These are phyloP conservation scores for Xiphophorus birchmanni DNA, from an alignment of 2,797 vertebrate species.

Conservation along the genomic window DNA sequence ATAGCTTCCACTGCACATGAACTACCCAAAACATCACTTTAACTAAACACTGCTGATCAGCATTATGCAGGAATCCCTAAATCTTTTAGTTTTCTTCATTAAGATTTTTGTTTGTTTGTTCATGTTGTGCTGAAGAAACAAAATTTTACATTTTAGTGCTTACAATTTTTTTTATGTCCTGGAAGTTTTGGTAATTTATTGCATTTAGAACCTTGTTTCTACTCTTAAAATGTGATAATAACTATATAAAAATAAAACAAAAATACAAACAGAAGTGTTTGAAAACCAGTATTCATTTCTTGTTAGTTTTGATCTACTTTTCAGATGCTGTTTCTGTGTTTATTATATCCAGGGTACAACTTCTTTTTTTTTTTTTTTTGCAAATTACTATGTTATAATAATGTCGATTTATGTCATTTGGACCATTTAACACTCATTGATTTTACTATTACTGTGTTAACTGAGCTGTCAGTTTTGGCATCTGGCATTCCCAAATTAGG, in stretches of 20 bases:
- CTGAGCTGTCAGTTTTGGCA: conserved; percentile 66
- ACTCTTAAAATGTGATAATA: neutral
- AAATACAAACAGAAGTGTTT: neutral
- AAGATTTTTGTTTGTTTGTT: neutral
- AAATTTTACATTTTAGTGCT: neutral
- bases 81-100: neutral
- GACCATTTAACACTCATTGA: conserved; percentile 67
- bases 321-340: neutral
- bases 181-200: neutral
- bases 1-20: neutral
- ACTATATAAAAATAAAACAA: neutral
- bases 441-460: conserved; percentile 72
- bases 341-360: neutral
- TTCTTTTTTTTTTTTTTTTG: neutral
- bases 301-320: neutral
- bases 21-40: neutral
- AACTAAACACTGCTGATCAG: neutral
- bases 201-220: neutral
- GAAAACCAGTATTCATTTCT: neutral
- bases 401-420: conserved; percentile 51
- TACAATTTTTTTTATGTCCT: neutral
- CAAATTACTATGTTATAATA: conserved; percentile 29
- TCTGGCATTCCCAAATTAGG: conserved; percentile 59
- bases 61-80: neutral
- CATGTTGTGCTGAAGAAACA: neutral